Conservation (phyloP, 35 echinoderm and acorn worm genomes). For the Anneissia japonica region DNA sequence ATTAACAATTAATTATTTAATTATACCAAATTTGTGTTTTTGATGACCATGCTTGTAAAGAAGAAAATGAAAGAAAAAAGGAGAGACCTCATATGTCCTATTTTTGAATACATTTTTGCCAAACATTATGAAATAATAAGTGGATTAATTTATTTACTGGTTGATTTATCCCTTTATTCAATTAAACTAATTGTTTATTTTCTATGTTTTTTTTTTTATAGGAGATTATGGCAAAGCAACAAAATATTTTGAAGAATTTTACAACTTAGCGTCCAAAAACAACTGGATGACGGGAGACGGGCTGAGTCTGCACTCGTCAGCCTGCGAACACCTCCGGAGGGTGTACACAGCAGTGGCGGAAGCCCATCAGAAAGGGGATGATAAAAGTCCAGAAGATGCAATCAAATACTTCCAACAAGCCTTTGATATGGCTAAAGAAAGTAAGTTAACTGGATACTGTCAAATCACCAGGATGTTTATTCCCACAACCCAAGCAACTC, state of each 20-base stretch:
- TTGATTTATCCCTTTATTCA: not conserved
- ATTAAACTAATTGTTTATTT: not conserved
- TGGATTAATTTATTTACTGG: no score
- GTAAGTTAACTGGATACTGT: slow-evolving; percentile 59
- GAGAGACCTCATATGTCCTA: no score
- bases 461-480: no score
- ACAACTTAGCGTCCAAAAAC: slow-evolving; percentile 43
- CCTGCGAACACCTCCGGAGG: slow-evolving; percentile 85
- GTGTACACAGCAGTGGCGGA: slow-evolving; percentile 89
- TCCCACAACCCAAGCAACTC: no score
- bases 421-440: slow-evolving; percentile 98
- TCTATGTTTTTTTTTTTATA: slow-evolving; percentile 19
- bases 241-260: slow-evolving; percentile 82
- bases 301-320: slow-evolving; percentile 53
- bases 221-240: slow-evolving; percentile 59
- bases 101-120: no score
- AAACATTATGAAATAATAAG: no score
- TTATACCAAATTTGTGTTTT: no score
- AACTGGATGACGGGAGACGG: slow-evolving; percentile 66
- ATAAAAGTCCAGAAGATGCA: slow-evolving; percentile 44
- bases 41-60: no score
- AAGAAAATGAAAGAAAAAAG: no score
- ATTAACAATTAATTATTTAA: no score
- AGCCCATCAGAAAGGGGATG: slow-evolving; percentile 32
- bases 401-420: slow-evolving; percentile 78